A percentile compares a stretch with the other conserved stretches of the same genome.
Evolutionary conservation across 2,113 vertebrate genomes (phyloP).

Genomic region (Piliocolobus tephrosceles): DNA sequence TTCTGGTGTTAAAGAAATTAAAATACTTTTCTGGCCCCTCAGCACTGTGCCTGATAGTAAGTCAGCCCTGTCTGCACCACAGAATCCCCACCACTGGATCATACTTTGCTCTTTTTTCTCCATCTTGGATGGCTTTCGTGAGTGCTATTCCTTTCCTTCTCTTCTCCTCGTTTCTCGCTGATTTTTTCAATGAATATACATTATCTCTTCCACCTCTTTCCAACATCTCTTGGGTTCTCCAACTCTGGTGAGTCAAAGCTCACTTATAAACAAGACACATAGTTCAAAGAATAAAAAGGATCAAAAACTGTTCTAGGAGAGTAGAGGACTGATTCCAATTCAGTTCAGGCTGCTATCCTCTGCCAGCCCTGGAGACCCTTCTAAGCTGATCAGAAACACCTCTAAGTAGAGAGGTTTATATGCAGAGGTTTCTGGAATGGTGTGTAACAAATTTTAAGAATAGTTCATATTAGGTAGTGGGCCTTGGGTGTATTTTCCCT

Average conservation of each 20-base stretch:
- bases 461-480: neutral
- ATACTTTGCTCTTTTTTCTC: neutral
- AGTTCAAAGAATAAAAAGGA: neutral
- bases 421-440: neutral
- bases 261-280: neutral
- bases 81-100: rapidly evolving
- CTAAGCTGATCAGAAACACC: neutral
- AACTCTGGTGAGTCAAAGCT: neutral
- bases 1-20: neutral
- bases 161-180: neutral
- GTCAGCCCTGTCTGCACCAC: neutral
- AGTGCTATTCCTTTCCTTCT: neutral
- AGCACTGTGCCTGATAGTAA: neutral
- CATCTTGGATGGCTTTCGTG: rapidly evolving
- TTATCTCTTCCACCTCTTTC: neutral
- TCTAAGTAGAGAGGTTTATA: neutral
- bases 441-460: neutral
- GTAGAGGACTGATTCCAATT: neutral
- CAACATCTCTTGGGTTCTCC: neutral
- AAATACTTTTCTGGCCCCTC: neutral
- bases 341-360: neutral
- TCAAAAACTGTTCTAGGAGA: neutral
- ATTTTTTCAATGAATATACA: neutral
- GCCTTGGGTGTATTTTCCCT: neutral
- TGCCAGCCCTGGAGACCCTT: neutral